A percentile compares a stretch with the other conserved stretches of the same genome.
Conservation (phyloP, 2,113 vertebrate species). For the Sylvilagus bachmani region DNA sequence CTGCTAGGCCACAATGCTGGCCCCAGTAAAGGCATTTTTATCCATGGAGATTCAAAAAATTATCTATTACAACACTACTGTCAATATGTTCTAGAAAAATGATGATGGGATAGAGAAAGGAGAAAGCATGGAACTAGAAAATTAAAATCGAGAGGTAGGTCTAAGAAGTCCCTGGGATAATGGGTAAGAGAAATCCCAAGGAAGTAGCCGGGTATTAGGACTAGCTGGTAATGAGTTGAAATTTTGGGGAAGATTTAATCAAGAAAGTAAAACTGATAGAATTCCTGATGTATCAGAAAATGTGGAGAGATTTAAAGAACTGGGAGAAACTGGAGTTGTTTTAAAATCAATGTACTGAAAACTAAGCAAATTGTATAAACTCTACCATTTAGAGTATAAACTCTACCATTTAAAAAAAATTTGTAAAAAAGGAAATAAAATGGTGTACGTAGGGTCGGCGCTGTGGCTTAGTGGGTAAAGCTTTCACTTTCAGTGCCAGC, state of each 20-base stretch:
- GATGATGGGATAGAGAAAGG: background rate
- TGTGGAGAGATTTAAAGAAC: conserved; percentile 36
- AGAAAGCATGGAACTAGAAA: background rate
- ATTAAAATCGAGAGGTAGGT: background rate
- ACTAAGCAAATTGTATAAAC: background rate
- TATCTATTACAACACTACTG: background rate
- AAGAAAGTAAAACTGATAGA: conserved; percentile 31
- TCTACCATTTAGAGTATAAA: background rate
- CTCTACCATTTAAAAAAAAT: background rate
- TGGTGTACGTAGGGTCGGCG: background rate
- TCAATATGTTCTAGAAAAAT: conserved; percentile 46
- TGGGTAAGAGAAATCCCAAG: background rate
- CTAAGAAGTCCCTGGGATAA: background rate
- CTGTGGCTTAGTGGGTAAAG: too few species aligned
- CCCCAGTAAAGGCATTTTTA: conserved; percentile 32
- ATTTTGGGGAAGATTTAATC: conserved; percentile 19
- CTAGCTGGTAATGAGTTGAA: background rate
- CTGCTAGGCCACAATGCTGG: too few species aligned
- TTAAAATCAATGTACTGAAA: conserved; percentile 2
- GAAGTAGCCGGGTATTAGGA: background rate
- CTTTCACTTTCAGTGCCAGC: too few species aligned
- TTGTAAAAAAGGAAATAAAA: background rate
- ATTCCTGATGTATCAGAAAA: conserved; percentile 47
- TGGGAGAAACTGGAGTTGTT: background rate
- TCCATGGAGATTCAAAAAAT: conserved; percentile 12